These are phyloP conservation scores for Stomorhina lunata DNA, from an alignment of 2,888 invertebrate species.

Conservation along the genomic window DNA sequence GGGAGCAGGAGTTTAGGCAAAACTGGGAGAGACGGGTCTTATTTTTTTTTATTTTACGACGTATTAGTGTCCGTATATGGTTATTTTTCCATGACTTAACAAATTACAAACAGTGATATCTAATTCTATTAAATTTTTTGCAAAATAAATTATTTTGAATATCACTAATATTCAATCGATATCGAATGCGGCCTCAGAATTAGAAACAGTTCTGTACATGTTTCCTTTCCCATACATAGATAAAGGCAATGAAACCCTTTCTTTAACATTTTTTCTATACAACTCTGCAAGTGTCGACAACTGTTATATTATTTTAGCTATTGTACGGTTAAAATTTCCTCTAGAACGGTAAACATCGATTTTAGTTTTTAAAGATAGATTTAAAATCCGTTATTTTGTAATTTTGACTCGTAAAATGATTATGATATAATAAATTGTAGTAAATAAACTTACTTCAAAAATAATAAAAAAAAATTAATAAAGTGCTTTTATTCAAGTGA, in stretches of 20 bases:
- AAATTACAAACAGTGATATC: too few species aligned
- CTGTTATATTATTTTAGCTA: not conserved
- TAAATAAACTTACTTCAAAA: not conserved
- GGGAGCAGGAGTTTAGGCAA: too few species aligned
- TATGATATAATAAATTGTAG: not conserved
- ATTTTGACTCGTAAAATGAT: not conserved
- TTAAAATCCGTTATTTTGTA: not conserved
- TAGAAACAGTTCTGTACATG: not conserved
- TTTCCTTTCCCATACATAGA: not conserved
- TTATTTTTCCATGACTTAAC: too few species aligned
- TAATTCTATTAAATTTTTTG: too few species aligned
- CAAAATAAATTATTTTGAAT: too few species aligned
- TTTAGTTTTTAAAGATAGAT: not conserved
- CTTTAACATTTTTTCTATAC: not conserved
- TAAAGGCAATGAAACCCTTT: not conserved
- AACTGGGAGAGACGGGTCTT: too few species aligned
- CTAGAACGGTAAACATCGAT: not conserved
- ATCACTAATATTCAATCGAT: too few species aligned
- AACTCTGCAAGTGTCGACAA: not conserved
- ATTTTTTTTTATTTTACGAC: too few species aligned
- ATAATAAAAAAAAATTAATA: too few species aligned
- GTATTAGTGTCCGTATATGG: too few species aligned
- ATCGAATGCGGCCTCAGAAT: too few species aligned
- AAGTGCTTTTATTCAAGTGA: not conserved
- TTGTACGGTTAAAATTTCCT: not conserved